A percentile compares a stretch with the other conserved stretches of the same genome.
Evolutionary conservation across 2,888 invertebrate genomes (phyloP).

Genomic region (Baronia brevicornis): DNA sequence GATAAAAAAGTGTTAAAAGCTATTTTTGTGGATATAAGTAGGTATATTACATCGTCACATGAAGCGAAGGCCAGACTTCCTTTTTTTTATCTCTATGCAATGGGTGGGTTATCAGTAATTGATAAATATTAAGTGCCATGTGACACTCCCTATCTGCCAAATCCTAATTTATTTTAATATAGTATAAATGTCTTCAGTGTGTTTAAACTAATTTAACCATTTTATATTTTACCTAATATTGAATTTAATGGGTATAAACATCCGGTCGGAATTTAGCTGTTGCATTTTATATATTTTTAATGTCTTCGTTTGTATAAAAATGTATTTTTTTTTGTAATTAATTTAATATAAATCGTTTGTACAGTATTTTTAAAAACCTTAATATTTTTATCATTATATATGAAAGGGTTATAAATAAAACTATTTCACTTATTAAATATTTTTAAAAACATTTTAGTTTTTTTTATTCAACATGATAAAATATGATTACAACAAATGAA

Average conservation of each 20-base stretch:
- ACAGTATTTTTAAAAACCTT: constrained; percentile 3
- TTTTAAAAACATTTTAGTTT: constrained; percentile 11
- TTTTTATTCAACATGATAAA: constrained; percentile 1
- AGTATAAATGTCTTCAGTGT: constrained; percentile 15
- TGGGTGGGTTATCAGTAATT: constrained; percentile 62
- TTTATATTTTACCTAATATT: constrained; percentile 20
- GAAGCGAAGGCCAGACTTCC: constrained; percentile 56
- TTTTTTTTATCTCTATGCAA: constrained; percentile 64
- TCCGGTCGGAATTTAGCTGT: no score
- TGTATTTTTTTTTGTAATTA: constrained; percentile 6
- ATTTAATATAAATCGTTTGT: constrained; percentile 15
- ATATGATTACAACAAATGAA: neutral
- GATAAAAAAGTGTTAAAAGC: constrained; percentile 20
- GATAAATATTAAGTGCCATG: constrained; percentile 66
- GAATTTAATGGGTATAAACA: no score
- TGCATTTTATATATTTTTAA: no score
- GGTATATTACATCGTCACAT: constrained; percentile 14
- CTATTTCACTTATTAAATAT: constrained; percentile 10
- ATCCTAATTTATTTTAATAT: constrained; percentile 29
- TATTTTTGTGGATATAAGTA: constrained; percentile 34
- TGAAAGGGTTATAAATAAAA: constrained; percentile 6
- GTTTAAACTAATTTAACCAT: constrained; percentile 12
- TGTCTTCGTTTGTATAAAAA: no score
- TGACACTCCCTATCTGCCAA: constrained; percentile 65
- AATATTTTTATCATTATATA: constrained; percentile 7